phyloP scores from a whole-genome alignment of 2,888 invertebrate genomes.

The Diogma glabrata region DNA sequence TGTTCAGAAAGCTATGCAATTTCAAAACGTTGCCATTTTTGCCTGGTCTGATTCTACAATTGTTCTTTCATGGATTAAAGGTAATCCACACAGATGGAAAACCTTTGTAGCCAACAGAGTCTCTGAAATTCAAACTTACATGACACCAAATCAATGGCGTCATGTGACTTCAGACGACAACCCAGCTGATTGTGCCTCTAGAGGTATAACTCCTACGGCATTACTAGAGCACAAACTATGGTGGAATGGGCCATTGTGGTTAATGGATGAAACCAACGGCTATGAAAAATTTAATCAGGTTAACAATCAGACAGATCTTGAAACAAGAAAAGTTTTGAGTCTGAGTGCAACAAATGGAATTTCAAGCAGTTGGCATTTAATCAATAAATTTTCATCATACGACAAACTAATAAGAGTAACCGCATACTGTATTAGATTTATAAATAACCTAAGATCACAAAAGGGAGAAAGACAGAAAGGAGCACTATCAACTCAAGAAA shows the following conservation, averaged over 20 bases:
- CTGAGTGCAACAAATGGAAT: no score
- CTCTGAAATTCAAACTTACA: not conserved
- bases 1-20: not conserved
- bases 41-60: not conserved
- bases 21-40: not conserved
- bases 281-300: no score
- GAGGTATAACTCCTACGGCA: not conserved
- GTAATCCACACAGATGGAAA: not conserved
- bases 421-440: no score
- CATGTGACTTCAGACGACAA: not conserved
- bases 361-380: no score
- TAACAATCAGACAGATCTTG: no score
- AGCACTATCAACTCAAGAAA: no score
- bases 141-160: not conserved
- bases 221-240: not conserved
- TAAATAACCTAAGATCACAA: no score
- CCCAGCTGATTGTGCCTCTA: not conserved
- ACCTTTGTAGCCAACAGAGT: not conserved
- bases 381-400: no score
- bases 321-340: no score
- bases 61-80: not conserved
- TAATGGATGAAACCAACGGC: no score
- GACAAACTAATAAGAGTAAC: no score
- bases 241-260: not conserved
- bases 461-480: no score